Evolutionary conservation across 2,888 invertebrate species (phyloP), one percentile per base, ranked within the genome.

Genomic region (Lochmaea crataegi): DNA sequence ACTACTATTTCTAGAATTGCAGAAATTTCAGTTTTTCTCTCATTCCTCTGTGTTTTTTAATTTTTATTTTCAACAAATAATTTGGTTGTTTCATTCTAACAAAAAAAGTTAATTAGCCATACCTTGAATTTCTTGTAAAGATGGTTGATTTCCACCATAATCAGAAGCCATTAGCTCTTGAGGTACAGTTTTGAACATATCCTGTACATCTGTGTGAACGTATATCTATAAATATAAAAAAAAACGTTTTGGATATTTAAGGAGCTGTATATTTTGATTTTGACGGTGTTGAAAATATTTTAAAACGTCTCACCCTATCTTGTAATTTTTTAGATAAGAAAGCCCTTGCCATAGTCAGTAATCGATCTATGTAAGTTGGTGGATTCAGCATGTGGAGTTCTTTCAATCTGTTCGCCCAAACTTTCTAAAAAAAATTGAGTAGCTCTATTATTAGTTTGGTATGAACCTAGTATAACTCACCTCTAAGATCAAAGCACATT

Each of bases 401-500:
- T 57, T 57, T 56, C 14, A 67, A 18, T 10, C 66, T 38, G n/a
- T 57, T 67, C n/a, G 56, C 41, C 57, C 32, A 26, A 53, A 67
- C 66, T 41, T 67, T 67, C 66, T 67, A 32, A 65, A 65, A 66
- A 56, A 38, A 10, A n/a, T n/a, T n/a, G n/a, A n/a, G n/a, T n/a
- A n/a, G n/a, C n/a, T n/a, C n/a, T n/a, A n/a, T n/a, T n/a, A n/a
- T n/a, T n/a, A n/a, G n/a, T n/a, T n/a, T n/a, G n/a, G n/a, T n/a
- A n/a, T n/a, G n/a, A n/a, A n/a, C n/a, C n/a, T n/a, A n/a, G n/a
- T n/a, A 22, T 22, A 22, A 22, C 61, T 32, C 18, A 68, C 68
- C 41, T 68, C 57, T 18, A 60, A 3, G 16, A 57, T 51, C 10
- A 32, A 38, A 12, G 51, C 61, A 38, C n/a, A 56, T 6, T 68